Conservation (phyloP, 2,113 vertebrate genomes). For the Dinomys branickii region DNA sequence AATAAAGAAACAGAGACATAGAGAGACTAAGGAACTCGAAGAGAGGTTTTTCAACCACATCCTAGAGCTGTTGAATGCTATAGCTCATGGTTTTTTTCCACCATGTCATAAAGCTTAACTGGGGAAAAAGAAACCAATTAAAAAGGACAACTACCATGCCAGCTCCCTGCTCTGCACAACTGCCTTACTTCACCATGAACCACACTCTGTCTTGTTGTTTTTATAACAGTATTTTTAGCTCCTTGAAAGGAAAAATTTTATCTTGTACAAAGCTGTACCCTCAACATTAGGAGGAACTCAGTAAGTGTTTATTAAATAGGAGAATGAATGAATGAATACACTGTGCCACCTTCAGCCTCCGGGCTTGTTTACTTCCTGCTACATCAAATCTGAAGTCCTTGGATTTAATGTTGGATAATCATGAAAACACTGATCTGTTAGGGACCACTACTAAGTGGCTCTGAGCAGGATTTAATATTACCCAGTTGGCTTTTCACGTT, state of each 20-base stretch:
- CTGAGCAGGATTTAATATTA: too few species aligned
- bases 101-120: background rate
- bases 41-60: background rate
- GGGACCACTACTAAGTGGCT: too few species aligned
- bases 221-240: background rate
- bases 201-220: background rate
- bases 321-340: background rate
- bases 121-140: background rate
- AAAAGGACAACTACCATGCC: background rate
- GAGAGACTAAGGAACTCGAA: background rate
- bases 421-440: background rate
- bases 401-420: background rate
- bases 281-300: background rate
- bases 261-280: background rate
- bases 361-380: background rate
- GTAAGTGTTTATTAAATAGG: background rate
- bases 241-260: background rate
- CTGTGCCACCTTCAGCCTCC: background rate
- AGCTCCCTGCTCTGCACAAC: background rate
- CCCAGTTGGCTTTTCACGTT: too few species aligned
- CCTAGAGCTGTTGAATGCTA: background rate
- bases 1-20: slow-evolving; percentile 29
- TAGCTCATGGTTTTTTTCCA: background rate
- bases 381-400: background rate
- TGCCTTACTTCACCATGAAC: background rate